A percentile compares a stretch with the other conserved stretches of the same genome.
Conservation (phyloP, 2,113 vertebrate genomes). For the Casuarius casuarius region DNA sequence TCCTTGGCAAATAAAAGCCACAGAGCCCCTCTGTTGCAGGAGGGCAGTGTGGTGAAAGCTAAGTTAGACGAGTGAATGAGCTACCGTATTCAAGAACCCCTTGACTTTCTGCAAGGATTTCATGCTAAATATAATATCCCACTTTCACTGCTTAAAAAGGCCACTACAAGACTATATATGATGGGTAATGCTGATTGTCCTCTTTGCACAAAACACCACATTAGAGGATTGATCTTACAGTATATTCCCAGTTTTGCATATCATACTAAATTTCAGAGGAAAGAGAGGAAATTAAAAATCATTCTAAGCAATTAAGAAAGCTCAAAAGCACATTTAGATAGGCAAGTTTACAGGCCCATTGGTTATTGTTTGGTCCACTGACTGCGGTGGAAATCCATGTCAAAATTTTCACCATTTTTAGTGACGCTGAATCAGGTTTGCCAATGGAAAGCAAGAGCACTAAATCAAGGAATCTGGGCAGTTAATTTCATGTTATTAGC, state of each 20-base stretch:
- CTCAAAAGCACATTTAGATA: not conserved
- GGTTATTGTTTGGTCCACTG: not conserved
- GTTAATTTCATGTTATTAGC: not conserved
- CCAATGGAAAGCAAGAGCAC: not conserved
- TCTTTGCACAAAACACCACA: not conserved
- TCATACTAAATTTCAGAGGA: rapidly evolving
- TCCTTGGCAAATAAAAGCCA: not conserved
- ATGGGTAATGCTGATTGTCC: not conserved
- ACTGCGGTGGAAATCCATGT: not conserved
- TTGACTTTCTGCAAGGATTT: not conserved
- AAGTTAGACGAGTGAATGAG: not conserved
- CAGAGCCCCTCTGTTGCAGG: not conserved
- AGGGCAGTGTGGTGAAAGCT: not conserved
- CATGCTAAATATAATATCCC: not conserved
- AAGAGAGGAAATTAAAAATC: not conserved
- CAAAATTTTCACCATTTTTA: not conserved
- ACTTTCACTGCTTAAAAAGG: not conserved
- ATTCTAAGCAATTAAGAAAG: not conserved
- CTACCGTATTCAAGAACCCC: not conserved
- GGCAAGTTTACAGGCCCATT: not conserved
- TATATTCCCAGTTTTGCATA: not conserved
- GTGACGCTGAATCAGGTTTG: not conserved
- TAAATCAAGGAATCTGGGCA: not conserved
- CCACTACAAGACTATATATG: not conserved
- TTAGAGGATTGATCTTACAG: not conserved